Base-by-base conservation (phyloP, 1,140 invertebrate genomes). In the Luehdorfia chinensis region DNA sequence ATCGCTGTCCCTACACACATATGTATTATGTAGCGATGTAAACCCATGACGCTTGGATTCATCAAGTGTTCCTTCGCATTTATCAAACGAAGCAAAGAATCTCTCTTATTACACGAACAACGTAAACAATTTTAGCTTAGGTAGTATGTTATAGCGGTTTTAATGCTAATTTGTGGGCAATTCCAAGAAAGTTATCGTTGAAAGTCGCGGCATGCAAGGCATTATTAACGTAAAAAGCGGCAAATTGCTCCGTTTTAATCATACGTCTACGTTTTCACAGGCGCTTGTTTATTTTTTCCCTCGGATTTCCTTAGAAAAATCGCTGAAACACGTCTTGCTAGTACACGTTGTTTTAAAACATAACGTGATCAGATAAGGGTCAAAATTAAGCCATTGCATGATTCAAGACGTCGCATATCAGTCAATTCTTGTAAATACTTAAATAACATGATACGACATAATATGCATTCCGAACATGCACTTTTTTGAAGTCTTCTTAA, bases 101-200 rank as follows among this genome's bases (percentile, higher is more conserved):
- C 13, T 39, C 21, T 7, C 11, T 23, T 13, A 11, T 39, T 23
- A 21, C 21, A 23, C 19, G 5, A 6, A 39, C 8, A 25, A 39
- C 14, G 36, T 39, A 23, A 37, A 37, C 21, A 39, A 19, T 8
- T 39, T 39, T 12, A 19, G 36, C 12, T 39, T 25, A 39, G 33
- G 27, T 43, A 49, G 39, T 33, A 51, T 43, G 49, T 52, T 49
- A 51, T 57, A 45, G 37, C 52, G 44, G 55, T 57, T 57, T 41
- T 51, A 44, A 52, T 57, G 55, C 37, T 49, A 57, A 57, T 52
- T 46, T 50, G 45, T 37, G 49, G 49, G 55, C 46, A 57, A 57
- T 57, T 51, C 50, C 49, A 23, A 51, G 49, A 43, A 50, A 30
- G 34, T 37, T 37, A 37, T 9, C 16, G 34, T 37, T 37, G 34